Base-by-base conservation (phyloP, 2,888 invertebrate species). In the Crocallis elinguaria region DNA sequence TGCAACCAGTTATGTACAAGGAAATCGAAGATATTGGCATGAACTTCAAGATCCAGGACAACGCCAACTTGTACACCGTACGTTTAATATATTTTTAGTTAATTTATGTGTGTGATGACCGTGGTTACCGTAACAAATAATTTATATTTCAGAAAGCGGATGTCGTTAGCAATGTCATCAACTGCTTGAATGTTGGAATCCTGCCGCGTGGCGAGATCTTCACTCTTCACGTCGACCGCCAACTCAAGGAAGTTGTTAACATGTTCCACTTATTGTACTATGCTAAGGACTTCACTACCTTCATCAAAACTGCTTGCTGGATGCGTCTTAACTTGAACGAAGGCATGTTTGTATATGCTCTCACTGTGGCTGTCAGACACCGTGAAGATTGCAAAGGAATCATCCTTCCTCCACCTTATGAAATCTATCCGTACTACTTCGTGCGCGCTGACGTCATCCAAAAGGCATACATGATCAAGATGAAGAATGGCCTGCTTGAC, bases 341-440 rank as follows among this genome's bases (percentile, higher is more conserved):
- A 70, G 92, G 92, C 53, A 91, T 93, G 87, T 93, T 93, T 60
- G 88, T 92, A 9, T 93, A 93, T 65, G 92, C 92, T 43, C 79
- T 93, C 19, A 92, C 88, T 53, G 86, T 92, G 7, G 92, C 93
- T 17, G 83, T 89, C 61, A 84, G 90, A 66, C 93, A 93, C 63
- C 88, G 92, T 38, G 80, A 83, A 9, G 92, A 92, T 72, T 88
- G 87, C 78, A 86, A 73, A 58, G 89, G 89, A 21, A 81, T 93
- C 46, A 80, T 91, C 19, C 75, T 93, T 13, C 93, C 93, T 35
- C 92, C 93, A 49, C 87, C 92, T 1, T 93, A 93, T 65, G 93
- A 93, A 77, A 88, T 93, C 63, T 89, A 93, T 56, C 95, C 95
- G 0, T 93, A 94, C 84, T 93, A 92, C 75, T 95, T 93, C 82